phyloP scores from a whole-genome alignment of 2,797 vertebrate genomes.

The Phataginus tricuspis region DNA sequence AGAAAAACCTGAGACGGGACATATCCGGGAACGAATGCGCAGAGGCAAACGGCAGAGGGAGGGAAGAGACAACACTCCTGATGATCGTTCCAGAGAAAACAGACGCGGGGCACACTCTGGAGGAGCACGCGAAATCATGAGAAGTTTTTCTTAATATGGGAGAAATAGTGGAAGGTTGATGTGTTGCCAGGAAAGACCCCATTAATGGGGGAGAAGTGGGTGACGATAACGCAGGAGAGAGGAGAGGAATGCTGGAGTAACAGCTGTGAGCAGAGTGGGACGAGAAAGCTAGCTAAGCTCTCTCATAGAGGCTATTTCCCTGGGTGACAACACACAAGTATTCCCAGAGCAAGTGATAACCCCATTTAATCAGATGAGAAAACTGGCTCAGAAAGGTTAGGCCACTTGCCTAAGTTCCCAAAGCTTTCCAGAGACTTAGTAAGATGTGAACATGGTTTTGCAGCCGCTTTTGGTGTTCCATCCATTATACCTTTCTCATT shows the following conservation, averaged over 20 bases:
- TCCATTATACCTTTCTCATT: background rate
- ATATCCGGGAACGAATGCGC: background rate
- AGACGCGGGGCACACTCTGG: background rate
- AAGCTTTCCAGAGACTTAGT: background rate
- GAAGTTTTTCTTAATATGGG: background rate
- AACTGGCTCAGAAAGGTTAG: background rate
- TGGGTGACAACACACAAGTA: background rate
- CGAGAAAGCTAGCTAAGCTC: background rate
- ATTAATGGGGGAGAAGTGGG: background rate
- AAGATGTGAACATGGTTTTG: background rate
- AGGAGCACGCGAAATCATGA: background rate
- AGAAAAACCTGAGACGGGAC: background rate
- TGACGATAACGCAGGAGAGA: background rate
- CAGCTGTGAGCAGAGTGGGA: background rate
- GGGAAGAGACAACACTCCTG: background rate
- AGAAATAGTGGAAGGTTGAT: background rate
- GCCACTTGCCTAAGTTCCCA: background rate
- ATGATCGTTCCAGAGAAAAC: background rate
- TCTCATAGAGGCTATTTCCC: background rate
- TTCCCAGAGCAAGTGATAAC: background rate
- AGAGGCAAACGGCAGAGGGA: background rate
- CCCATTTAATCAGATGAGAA: background rate
- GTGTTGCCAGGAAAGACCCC: background rate
- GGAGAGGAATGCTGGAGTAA: background rate
- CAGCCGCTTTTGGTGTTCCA: background rate